Conservation (phyloP, 2,888 invertebrate species). For the Drosophila diplacantha region DNA sequence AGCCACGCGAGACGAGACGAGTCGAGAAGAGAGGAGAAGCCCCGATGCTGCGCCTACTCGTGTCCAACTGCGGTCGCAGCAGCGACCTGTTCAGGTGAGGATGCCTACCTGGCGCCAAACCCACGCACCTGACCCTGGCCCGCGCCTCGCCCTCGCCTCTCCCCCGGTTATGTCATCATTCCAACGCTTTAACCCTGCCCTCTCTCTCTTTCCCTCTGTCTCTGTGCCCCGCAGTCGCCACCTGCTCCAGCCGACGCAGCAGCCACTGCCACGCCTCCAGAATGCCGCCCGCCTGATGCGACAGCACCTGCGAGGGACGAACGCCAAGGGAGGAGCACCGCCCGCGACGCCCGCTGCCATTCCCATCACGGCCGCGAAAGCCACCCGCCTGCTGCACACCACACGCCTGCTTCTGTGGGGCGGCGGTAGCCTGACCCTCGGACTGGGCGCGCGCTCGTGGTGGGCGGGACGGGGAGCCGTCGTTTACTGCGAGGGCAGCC, state of each 20-base stretch:
- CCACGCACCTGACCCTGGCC: background rate
- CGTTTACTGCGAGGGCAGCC: constrained; percentile 74
- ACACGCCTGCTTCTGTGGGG: constrained; percentile 61
- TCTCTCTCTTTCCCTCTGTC: background rate
- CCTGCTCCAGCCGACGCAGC: constrained; percentile 48
- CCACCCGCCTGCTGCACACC: constrained; percentile 48
- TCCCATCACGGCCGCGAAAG: constrained; percentile 2
- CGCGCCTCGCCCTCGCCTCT: background rate
- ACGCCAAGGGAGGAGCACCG: constrained; percentile 3
- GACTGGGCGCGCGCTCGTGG: constrained; percentile 62
- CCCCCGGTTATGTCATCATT: constrained; percentile 43
- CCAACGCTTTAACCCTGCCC: background rate
- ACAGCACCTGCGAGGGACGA: constrained; percentile 38
- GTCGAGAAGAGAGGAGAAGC: constrained; percentile 28
- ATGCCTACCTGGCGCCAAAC: background rate
- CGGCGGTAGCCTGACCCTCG: constrained; percentile 67
- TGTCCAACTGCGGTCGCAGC: constrained; percentile 63
- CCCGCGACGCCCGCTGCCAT: constrained; percentile 3
- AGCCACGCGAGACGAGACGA: constrained; percentile 34
- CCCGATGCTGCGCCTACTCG: constrained; percentile 67
- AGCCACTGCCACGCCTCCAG: constrained; percentile 51
- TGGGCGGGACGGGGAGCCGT: constrained; percentile 38
- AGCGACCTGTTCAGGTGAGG: constrained; percentile 64
- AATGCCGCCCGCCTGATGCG: constrained; percentile 54
- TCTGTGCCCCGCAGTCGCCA: constrained; percentile 41